Evolutionary conservation across 2,113 vertebrate species (phyloP).

Genomic region (Echinops telfairi): DNA sequence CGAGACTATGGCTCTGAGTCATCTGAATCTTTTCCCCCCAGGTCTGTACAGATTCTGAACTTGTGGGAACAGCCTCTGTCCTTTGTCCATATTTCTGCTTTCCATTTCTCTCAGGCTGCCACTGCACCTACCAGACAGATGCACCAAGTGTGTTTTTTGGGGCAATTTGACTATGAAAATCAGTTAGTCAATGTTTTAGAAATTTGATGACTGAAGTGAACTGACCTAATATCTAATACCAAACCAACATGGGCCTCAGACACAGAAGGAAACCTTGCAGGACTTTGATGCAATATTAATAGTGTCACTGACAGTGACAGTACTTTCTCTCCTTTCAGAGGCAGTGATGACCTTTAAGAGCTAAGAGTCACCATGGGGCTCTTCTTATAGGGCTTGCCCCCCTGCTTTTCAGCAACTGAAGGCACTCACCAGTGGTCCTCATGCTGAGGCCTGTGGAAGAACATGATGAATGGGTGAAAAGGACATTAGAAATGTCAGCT

Average conservation of each 20-base stretch:
- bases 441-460: slow-evolving; percentile 55
- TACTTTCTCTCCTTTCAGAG: slow-evolving; percentile 5
- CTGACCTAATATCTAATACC: neutral
- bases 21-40: neutral
- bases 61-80: neutral
- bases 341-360: slow-evolving; percentile 70
- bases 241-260: slow-evolving; percentile 24
- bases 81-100: neutral
- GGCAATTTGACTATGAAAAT: slow-evolving; percentile 33
- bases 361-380: slow-evolving; percentile 50
- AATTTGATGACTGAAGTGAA: slow-evolving; percentile 21
- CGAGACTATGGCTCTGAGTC: too few relatives aligned
- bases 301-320: slow-evolving; percentile 7
- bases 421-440: neutral
- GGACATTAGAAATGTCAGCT: slow-evolving; percentile 64
- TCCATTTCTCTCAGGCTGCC: neutral
- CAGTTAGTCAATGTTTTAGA: neutral
- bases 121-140: neutral
- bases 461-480: slow-evolving; percentile 57
- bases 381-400: neutral
- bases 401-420: slow-evolving; percentile 58
- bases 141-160: neutral
- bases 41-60: neutral
- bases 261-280: slow-evolving; percentile 32
- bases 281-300: slow-evolving; percentile 76